Evolutionary conservation across 2,888 invertebrate species (phyloP), one percentile per base, ranked within the genome.

Genomic region (Eupelmus urozonus): DNA sequence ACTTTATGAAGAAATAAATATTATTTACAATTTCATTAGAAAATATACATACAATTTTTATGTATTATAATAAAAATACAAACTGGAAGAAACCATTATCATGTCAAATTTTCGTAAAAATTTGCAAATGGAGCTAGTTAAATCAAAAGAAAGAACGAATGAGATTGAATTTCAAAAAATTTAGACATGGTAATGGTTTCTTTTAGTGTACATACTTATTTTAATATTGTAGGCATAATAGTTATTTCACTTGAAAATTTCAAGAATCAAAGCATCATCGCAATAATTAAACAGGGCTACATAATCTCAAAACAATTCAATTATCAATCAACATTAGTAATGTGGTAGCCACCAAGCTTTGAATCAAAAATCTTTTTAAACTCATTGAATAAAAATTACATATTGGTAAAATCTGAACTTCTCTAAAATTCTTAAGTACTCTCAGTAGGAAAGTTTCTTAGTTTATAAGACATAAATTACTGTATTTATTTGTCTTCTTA

Each of bases 11-110:
- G 13, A 53, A 51, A 59, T 55, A 55, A 55, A 23, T n/a, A 67
- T 55, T 67, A 67, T 67, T 67, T 67, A 67, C 67, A 67, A 16
- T 55, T 40, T 34, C 25, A 55, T 55, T 23, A 55, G 53, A 57
- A 67, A 67, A 67, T 67, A 67, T 67, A n/a, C n/a, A 20, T 67
- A 67, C 55, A 67, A 67, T 57, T 55, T 16, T 53, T 11, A 49
- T 49, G 49, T 27, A 55, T 20, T 53, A 40, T 40, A 53, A 40
- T 40, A n/a, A 55, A 67, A 67, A 53, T n/a, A 7, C 40, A 7
- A 40, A 7, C 40, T n/a, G n/a, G n/a, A n/a, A n/a, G n/a, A n/a
- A n/a, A n/a, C n/a, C n/a, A n/a, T n/a, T n/a, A n/a, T n/a, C n/a
- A n/a, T n/a, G n/a, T n/a, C n/a, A n/a, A n/a, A n/a, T n/a, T n/a